phyloP scores from a whole-genome alignment of 2,797 vertebrate genomes.

The Dromococcyx pavoninus region DNA sequence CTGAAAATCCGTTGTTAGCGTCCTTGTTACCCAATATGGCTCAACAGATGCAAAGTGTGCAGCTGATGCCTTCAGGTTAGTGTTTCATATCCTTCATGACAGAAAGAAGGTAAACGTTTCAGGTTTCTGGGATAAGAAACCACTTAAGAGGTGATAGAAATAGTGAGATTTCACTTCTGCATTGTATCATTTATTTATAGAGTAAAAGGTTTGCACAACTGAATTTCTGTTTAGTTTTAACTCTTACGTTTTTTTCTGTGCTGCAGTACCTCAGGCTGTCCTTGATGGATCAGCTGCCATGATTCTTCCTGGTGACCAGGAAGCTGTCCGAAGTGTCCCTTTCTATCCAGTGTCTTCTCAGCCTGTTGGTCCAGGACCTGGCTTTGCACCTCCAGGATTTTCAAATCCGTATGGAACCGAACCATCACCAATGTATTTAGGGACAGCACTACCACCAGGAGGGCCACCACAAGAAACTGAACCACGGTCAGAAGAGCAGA shows the following conservation, averaged over 20 bases:
- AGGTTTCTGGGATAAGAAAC: background rate
- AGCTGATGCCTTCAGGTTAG: conserved; percentile 88
- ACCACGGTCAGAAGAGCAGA: conserved; percentile 52
- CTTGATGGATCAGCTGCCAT: conserved; percentile 78
- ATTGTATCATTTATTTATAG: background rate
- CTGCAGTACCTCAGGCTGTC: conserved; percentile 81
- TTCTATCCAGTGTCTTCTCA: conserved; percentile 79
- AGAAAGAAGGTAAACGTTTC: background rate
- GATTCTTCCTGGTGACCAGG: conserved; percentile 41
- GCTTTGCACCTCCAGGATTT: conserved; percentile 69
- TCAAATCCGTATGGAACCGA: conserved; percentile 54
- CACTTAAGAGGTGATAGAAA: background rate
- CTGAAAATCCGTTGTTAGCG: conserved; percentile 84
- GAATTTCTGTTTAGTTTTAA: background rate
- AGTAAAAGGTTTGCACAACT: background rate
- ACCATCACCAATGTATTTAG: conserved; percentile 66
- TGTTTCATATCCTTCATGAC: background rate
- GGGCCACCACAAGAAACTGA: conserved; percentile 72
- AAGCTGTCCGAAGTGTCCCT: conserved; percentile 61
- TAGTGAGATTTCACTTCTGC: background rate
- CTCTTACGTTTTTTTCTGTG: background rate
- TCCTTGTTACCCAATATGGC: conserved; percentile 80
- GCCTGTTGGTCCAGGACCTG: conserved; percentile 55
- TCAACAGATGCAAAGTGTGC: conserved; percentile 76
- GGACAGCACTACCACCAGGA: conserved; percentile 49